Evolutionary conservation across 92 coral and sea anemone genomes (phyloP).

Genomic region (Porites cylindrica): DNA sequence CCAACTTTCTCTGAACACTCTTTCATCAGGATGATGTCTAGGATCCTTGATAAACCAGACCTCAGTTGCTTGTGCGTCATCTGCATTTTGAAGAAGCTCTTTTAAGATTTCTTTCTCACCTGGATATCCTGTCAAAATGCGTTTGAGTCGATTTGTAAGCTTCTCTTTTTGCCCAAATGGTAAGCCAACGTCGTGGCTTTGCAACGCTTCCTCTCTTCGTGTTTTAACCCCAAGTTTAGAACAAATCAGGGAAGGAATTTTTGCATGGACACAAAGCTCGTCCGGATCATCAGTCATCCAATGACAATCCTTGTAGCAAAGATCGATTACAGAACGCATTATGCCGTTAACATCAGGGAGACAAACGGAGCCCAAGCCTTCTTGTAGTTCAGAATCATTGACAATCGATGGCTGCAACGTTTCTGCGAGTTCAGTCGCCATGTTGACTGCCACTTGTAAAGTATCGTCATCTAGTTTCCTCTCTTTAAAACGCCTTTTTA

Average conservation of each 20-base stretch:
- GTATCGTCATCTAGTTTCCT: not conserved
- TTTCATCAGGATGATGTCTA: slow-evolving; percentile 72
- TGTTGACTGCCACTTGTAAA: too few species aligned
- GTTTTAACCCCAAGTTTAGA: too few species aligned
- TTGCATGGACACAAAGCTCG: too few species aligned
- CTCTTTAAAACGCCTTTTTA: not conserved
- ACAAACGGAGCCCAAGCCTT: too few species aligned
- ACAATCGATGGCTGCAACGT: too few species aligned
- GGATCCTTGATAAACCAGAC: slow-evolving; percentile 86
- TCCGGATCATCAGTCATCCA: slow-evolving; percentile 84
- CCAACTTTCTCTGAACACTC: slow-evolving; percentile 80
- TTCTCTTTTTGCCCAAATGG: slow-evolving; percentile 63
- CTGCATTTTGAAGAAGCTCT: slow-evolving; percentile 93
- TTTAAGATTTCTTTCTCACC: slow-evolving; percentile 77
- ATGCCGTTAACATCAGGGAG: too few species aligned
- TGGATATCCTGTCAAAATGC: slow-evolving; percentile 76
- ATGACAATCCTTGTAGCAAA: slow-evolving; percentile 70
- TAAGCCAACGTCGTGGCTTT: slow-evolving; percentile 46
- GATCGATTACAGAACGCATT: too few species aligned
- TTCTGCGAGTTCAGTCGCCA: too few species aligned
- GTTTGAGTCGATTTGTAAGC: slow-evolving; percentile 82
- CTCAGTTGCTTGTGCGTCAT: slow-evolving; percentile 85
- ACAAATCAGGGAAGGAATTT: too few species aligned
- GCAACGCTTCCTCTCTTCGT: slow-evolving; percentile 64
- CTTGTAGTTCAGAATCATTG: too few species aligned